A percentile compares a stretch with the other conserved stretches of the same genome.
Conservation (phyloP, 2,888 invertebrate genomes). For the Heteropelma amictum region DNA sequence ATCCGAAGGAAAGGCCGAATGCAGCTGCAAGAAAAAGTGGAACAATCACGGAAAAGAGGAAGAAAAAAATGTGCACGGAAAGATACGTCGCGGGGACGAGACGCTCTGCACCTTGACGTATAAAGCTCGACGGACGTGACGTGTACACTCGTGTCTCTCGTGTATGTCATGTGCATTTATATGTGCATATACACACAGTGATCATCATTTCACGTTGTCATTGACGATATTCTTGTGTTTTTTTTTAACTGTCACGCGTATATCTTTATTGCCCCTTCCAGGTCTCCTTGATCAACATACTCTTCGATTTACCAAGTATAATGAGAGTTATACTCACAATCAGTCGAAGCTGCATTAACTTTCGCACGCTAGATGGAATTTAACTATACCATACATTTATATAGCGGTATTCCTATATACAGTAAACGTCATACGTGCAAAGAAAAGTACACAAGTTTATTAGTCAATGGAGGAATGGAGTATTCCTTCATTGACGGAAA, state of each 20-base stretch:
- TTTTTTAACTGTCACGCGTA: conserved; percentile 1
- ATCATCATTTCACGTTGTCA: not conserved
- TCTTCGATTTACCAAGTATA: conserved; percentile 27
- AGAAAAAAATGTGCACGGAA: not conserved
- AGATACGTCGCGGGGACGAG: conserved; percentile 12
- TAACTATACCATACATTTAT: not conserved
- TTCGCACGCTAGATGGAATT: not conserved
- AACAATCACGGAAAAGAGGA: not conserved
- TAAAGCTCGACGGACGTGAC: conserved; percentile 16
- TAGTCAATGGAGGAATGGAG: too few species aligned
- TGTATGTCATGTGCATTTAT: not conserved
- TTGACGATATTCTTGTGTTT: not conserved
- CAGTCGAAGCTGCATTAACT: not conserved
- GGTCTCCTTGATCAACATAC: not conserved
- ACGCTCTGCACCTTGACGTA: not conserved
- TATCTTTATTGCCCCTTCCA: not conserved
- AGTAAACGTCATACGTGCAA: not conserved
- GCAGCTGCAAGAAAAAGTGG: too few species aligned
- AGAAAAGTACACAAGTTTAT: not conserved
- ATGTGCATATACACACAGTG: not conserved
- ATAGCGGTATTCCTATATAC: not conserved
- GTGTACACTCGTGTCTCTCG: not conserved
- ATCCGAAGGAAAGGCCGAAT: too few species aligned
- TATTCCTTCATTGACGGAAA: too few species aligned
- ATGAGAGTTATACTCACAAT: conserved; percentile 6